phyloP scores from a whole-genome alignment of 53 echinoderm and acorn worm species.

The Echinarachnius parma region DNA sequence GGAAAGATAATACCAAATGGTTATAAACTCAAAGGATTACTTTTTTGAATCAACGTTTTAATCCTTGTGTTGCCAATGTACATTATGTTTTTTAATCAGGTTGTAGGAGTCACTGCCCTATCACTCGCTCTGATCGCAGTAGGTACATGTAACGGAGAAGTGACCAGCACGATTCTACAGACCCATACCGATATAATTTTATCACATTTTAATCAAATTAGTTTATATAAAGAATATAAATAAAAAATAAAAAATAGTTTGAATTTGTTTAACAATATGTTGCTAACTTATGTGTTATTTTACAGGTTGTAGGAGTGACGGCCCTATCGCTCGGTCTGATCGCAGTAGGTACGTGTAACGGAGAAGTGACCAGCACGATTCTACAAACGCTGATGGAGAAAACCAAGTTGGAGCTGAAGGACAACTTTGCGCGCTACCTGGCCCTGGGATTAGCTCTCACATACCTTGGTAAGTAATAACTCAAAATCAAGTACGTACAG shows the following conservation, averaged over 20 bases:
- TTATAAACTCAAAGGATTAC: too few relatives aligned
- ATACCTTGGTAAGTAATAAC: slow-evolving; percentile 87
- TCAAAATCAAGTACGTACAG: too few relatives aligned
- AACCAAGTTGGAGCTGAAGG: slow-evolving; percentile 72
- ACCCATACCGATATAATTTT: too few relatives aligned
- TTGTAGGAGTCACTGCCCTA: slow-evolving; percentile 85
- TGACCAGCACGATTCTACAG: slow-evolving; percentile 92
- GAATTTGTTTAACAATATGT: too few relatives aligned
- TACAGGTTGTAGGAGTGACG: slow-evolving; percentile 82
- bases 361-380: slow-evolving; percentile 93
- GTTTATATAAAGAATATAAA: too few relatives aligned
- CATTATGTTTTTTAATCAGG: too few relatives aligned
- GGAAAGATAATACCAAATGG: too few relatives aligned
- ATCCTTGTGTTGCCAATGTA: too few relatives aligned
- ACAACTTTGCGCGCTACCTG: slow-evolving; percentile 81
- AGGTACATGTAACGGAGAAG: slow-evolving; percentile 96
- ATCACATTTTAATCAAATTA: too few relatives aligned
- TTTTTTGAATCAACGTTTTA: too few relatives aligned
- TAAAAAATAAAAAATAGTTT: too few relatives aligned
- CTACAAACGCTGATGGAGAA: slow-evolving; percentile 99
- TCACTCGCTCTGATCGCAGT: slow-evolving; percentile 87
- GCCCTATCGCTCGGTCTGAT: slow-evolving; percentile 87
- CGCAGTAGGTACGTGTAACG: slow-evolving; percentile 94
- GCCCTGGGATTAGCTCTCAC: slow-evolving; percentile 90
- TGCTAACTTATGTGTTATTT: too few relatives aligned